These are phyloP conservation scores for Elymnias hypermnestra DNA, from an alignment of 1,140 invertebrate genomes.

Conservation along the genomic window DNA sequence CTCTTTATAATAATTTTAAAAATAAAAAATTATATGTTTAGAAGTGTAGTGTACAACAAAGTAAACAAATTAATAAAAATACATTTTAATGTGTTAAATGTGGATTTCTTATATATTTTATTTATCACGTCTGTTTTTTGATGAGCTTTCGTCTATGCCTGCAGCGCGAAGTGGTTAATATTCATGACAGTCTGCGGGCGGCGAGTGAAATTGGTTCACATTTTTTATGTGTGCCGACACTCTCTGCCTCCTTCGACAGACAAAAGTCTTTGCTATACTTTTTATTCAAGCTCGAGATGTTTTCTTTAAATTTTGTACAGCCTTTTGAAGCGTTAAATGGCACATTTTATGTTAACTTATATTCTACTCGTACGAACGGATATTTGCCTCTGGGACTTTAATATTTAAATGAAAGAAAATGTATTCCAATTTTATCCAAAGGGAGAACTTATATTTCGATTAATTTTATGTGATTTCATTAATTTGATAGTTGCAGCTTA, in stretches of 20 bases:
- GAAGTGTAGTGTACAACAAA: too few relatives aligned
- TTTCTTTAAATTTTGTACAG: slow-evolving; percentile 19
- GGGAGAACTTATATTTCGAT: too few relatives aligned
- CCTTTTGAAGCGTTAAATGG: slow-evolving; percentile 5
- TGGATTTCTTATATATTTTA: neutral
- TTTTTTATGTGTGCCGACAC: slow-evolving; percentile 57
- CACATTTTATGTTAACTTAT: slow-evolving; percentile 9
- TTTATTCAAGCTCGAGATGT: slow-evolving; percentile 23
- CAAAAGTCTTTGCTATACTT: slow-evolving; percentile 36
- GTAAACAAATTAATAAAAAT: too few relatives aligned
- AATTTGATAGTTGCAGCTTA: too few relatives aligned
- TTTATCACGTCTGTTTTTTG: slow-evolving; percentile 23
- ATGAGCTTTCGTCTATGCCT: slow-evolving; percentile 32
- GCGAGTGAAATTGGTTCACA: slow-evolving; percentile 65
- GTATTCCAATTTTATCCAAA: too few relatives aligned
- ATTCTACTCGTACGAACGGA: neutral
- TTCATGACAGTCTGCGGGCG: slow-evolving; percentile 63
- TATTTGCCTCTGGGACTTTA: too few relatives aligned
- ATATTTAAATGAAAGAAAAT: too few relatives aligned
- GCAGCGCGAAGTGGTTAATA: slow-evolving; percentile 62
- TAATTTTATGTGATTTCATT: too few relatives aligned
- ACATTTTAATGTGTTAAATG: too few relatives aligned
- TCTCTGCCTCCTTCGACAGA: slow-evolving; percentile 31
- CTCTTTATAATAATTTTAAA: too few relatives aligned
- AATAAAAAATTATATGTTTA: too few relatives aligned